Percentiles rank a stretch among this genome's conserved stretches.
These are phyloP conservation scores for Aplysina aerophoba DNA, from an alignment of 37 sponge, comb jelly and placozoan genomes.

Conservation along the genomic window DNA sequence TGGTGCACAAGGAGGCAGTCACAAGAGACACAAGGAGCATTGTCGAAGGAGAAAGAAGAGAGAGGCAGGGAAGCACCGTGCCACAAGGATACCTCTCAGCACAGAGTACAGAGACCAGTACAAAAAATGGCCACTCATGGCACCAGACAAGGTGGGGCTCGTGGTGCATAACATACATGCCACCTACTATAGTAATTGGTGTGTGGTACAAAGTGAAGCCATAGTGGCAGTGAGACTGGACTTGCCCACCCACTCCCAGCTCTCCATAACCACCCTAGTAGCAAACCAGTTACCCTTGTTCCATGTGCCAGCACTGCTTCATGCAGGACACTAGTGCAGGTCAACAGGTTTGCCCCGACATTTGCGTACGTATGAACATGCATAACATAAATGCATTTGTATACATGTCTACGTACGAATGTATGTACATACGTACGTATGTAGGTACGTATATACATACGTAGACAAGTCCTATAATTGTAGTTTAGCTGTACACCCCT, in stretches of 20 bases:
- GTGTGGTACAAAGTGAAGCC: too few species aligned
- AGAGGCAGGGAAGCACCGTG: neutral
- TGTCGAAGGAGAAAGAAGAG: neutral
- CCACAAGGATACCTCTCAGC: neutral
- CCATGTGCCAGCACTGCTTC: too few species aligned
- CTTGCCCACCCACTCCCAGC: too few species aligned
- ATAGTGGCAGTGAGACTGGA: too few species aligned
- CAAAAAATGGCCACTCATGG: slow-evolving; percentile 16
- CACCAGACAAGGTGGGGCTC: neutral
- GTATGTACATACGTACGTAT: slow-evolving; percentile 2
- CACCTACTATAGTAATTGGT: too few species aligned
- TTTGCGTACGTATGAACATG: neutral
- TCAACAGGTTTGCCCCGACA: too few species aligned
- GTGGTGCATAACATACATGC: too few species aligned
- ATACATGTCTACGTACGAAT: neutral
- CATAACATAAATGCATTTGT: neutral
- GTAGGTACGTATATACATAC: neutral
- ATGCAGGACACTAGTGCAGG: too few species aligned
- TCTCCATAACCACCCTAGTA: too few species aligned
- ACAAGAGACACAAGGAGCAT: slow-evolving; percentile 5
- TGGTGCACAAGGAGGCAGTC: neutral
- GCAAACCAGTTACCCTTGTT: too few species aligned
- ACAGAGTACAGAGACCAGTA: slow-evolving; percentile 55
- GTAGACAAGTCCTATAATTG: neutral
- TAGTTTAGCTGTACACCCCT: neutral